Evolutionary conservation across 1,140 invertebrate species (phyloP).

Genomic region (Bombus huntii): DNA sequence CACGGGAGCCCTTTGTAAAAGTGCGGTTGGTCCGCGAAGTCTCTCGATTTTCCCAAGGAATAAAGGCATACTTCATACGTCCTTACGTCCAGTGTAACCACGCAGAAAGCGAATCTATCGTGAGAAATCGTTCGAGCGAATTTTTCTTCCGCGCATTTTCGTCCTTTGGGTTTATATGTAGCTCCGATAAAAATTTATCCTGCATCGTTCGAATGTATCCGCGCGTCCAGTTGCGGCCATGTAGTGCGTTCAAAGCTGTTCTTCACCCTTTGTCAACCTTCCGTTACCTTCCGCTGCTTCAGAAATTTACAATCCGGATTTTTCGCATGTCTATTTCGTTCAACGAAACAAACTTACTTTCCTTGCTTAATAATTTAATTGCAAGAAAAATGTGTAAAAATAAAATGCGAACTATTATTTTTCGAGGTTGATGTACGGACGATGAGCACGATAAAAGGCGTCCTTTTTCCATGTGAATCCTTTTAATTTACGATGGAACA

Average conservation of each 20-base stretch:
- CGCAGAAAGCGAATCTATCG: constrained; percentile 65
- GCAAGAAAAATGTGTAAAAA: not conserved
- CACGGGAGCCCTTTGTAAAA: not conserved
- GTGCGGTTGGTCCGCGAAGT: not conserved
- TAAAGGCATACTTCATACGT: constrained; percentile 55
- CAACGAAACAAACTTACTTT: not conserved
- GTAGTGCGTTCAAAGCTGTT: constrained; percentile 10
- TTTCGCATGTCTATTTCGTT: not conserved
- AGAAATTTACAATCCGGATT: constrained; percentile 46
- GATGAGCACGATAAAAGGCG: not conserved
- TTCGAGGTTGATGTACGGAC: not conserved
- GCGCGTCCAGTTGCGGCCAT: not conserved
- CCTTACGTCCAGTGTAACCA: constrained; percentile 46
- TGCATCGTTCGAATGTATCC: constrained; percentile 17
- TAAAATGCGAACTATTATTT: too few relatives aligned
- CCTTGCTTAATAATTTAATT: not conserved
- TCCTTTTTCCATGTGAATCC: not conserved
- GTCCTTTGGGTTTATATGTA: not conserved
- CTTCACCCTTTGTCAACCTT: constrained; percentile 23
- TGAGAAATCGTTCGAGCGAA: constrained; percentile 56
- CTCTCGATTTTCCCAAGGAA: constrained; percentile 49
- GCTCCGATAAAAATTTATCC: constrained; percentile 23
- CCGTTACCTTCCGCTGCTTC: not conserved
- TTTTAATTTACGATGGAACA: not conserved
- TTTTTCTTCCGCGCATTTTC: constrained; percentile 12